phyloP scores from a whole-genome alignment of 2,888 invertebrate genomes.

The Tetragonula carbonaria region DNA sequence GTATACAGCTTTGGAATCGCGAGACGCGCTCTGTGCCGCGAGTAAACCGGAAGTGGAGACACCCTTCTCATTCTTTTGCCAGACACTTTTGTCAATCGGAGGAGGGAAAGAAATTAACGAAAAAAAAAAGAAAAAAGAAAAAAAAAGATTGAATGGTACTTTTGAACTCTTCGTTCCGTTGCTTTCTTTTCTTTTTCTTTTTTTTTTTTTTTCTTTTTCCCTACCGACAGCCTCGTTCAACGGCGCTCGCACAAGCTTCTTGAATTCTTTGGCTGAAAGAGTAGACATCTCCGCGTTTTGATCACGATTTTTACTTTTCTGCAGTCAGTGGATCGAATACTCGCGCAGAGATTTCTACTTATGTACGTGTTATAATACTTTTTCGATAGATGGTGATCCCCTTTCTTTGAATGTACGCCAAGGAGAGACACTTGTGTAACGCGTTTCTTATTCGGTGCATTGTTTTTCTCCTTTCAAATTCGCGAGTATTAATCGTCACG shows the following conservation, averaged over 20 bases:
- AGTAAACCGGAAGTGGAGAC: background rate
- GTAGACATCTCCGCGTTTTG: background rate
- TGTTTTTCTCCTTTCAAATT: background rate
- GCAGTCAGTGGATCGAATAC: background rate
- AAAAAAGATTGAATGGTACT: constrained; percentile 40
- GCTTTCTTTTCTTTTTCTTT: constrained; percentile 8
- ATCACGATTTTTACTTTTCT: background rate
- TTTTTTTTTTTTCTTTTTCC: too few relatives aligned
- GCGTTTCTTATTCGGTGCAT: background rate
- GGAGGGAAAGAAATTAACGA: background rate
- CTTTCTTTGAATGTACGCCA: background rate
- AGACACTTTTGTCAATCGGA: too few relatives aligned
- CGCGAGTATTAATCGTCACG: background rate
- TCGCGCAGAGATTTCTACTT: background rate
- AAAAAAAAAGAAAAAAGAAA: background rate
- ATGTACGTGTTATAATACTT: background rate
- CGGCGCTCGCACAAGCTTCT: constrained; percentile 35
- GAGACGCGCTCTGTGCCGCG: background rate
- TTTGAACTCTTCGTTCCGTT: constrained; percentile 35
- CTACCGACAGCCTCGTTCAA: constrained; percentile 9
- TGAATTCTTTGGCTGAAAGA: constrained; percentile 30
- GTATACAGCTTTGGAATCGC: background rate
- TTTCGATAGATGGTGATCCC: background rate
- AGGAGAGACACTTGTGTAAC: background rate
- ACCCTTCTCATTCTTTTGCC: background rate